Conservation (phyloP, 2,113 vertebrate species). For the Lichenostomus cassidix region DNA sequence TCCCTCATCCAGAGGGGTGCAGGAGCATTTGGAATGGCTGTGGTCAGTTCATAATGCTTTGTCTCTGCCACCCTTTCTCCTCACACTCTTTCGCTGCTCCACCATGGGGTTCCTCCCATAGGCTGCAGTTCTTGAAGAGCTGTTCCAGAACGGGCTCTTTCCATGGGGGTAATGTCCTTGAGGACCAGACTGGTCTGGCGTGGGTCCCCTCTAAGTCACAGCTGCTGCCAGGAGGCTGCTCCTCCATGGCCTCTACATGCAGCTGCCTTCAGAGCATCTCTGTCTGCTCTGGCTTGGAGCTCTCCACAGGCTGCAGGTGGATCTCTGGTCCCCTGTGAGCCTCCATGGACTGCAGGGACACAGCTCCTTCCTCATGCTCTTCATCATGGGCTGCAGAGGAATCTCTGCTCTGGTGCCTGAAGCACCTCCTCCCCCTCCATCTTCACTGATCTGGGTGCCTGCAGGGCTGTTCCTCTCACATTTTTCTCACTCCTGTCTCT, state of each 20-base stretch:
- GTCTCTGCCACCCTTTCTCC: not conserved
- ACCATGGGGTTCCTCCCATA: not conserved
- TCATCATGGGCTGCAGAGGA: not conserved
- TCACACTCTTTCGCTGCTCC: not conserved
- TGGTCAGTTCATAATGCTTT: not conserved
- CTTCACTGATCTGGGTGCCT: not conserved
- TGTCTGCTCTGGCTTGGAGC: not conserved
- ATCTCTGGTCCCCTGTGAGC: not conserved
- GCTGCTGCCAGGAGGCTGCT: not conserved
- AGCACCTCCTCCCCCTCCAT: not conserved
- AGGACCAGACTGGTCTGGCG: not conserved
- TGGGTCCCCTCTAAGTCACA: no score
- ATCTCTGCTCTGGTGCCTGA: not conserved
- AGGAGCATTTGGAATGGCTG: not conserved
- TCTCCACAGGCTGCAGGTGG: not conserved
- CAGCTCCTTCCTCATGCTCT: not conserved
- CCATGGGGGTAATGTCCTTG: not conserved
- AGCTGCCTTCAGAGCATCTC: not conserved
- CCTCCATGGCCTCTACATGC: not conserved
- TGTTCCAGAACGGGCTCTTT: not conserved
- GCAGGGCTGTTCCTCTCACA: not conserved
- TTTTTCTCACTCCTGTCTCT: not conserved
- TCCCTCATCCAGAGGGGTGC: fast-evolving
- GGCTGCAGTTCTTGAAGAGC: not conserved
- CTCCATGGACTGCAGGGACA: not conserved